Percentiles rank a stretch among this genome's conserved stretches.
These are phyloP conservation scores for Kryphioiulus occultus DNA, from an alignment of 2,888 invertebrate genomes.

Conservation along the genomic window DNA sequence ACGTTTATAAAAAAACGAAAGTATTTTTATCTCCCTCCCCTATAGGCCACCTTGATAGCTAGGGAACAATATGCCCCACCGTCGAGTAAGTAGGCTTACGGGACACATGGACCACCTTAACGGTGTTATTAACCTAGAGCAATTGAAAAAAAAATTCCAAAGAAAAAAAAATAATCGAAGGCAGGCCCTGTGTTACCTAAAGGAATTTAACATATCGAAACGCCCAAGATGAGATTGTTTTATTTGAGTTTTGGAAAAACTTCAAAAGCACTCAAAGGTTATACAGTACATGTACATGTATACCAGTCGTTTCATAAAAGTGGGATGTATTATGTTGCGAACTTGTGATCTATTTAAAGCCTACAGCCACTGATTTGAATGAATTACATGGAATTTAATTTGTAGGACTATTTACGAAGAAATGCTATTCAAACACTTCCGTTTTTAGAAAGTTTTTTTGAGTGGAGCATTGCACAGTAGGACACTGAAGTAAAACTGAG, in stretches of 20 bases:
- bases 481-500: no score
- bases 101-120: neutral
- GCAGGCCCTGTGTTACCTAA: neutral
- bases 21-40: slow-evolving; percentile 19
- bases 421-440: no score
- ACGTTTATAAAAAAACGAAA: neutral
- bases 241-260: neutral
- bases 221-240: neutral
- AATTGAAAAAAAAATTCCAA: neutral
- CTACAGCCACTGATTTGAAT: no score
- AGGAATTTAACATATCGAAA: neutral
- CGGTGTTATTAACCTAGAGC: neutral
- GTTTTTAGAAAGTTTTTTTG: no score
- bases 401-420: no score
- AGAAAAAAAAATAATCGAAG: neutral
- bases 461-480: no score
- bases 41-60: neutral
- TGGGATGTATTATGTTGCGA: no score
- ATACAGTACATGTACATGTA: neutral
- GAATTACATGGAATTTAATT: no score
- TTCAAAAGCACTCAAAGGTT: neutral
- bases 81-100: neutral
- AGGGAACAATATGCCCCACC: neutral
- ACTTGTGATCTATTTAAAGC: no score
- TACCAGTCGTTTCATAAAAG: neutral